These are phyloP conservation scores for Drosophila tripunctata DNA, from an alignment of 2,888 invertebrate genomes.

Conservation along the genomic window DNA sequence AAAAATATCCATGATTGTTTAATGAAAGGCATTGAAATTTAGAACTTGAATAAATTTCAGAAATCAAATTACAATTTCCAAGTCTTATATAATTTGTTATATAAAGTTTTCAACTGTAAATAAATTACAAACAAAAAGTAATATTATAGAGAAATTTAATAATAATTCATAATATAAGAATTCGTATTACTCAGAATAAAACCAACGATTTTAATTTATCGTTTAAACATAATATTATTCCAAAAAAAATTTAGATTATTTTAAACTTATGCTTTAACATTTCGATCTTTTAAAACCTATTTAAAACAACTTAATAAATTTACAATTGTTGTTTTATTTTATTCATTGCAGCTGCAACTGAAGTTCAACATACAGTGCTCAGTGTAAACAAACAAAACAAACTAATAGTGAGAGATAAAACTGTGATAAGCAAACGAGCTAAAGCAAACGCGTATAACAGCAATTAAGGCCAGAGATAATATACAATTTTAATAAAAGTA, in stretches of 20 bases:
- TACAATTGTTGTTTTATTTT: constrained; percentile 44
- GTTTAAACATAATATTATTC: too few relatives aligned
- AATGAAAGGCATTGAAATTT: too few relatives aligned
- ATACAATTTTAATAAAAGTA: constrained; percentile 76
- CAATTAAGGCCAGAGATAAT: constrained; percentile 60
- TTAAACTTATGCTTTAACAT: too few relatives aligned
- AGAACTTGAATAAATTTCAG: too few relatives aligned
- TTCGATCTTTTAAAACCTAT: background rate
- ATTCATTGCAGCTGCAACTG: constrained; percentile 63
- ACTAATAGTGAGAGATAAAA: constrained; percentile 49
- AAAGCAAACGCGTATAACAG: constrained; percentile 10
- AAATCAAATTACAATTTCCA: too few relatives aligned
- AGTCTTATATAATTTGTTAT: too few relatives aligned
- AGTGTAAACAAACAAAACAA: constrained; percentile 16
- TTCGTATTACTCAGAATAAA: background rate
- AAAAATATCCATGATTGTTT: too few relatives aligned
- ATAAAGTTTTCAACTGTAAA: too few relatives aligned
- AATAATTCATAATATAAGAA: background rate
- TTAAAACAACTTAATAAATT: constrained; percentile 35
- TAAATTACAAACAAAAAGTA: too few relatives aligned
- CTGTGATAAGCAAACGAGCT: constrained; percentile 70
- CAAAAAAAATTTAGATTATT: too few relatives aligned
- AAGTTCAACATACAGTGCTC: constrained; percentile 1
- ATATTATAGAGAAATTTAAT: background rate
- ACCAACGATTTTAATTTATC: background rate